Base-by-base conservation (phyloP, 2,113 vertebrate species). In the Rhinoptilus africanus region DNA sequence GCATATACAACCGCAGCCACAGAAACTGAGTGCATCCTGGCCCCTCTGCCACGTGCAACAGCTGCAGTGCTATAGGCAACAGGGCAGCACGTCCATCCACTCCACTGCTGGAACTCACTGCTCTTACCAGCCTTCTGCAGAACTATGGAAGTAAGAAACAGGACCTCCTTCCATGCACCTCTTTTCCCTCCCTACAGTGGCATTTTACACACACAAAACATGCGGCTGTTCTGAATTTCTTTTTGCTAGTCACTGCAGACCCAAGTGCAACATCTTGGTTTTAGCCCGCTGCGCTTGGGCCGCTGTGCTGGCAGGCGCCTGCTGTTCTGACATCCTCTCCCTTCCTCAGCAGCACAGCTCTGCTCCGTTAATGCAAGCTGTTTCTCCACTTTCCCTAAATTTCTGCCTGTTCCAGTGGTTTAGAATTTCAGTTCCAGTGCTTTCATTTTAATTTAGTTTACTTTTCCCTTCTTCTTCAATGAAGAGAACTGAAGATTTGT, bases 141-240 rank as follows among this genome's bases (percentile, higher is more conserved):
- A 77, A 8, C 21, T 9, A 10, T 1, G 34, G 21, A 45, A 68
- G 22, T 32, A 59, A 32, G 16, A 53, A 71, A 57, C 2, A 3
- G 0, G 0, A 20, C 12, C 39, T 57, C 54, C 28, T 57, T 73
- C 45, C 16, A 9, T 0, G 6, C 30, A 51, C 8, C 5, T 47
- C 37, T 51, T 53, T 8, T 28, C 45, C 34, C 64, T 84, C 47
- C 54, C 32, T 30, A 4, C 27, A 34, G 11, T 4, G 8, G 51
- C 11, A 30, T 50, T 85, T 59, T 45, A 51, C 20, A 26, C 7
- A 6, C 22, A 14, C 26, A 62, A 4, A 80, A 4, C 23, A 23
- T 0, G 6, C 21, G 47, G 39, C 16, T 73, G 0, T 12, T 64
- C 26, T 3, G 14, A 28, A 6, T 51, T 34, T 12, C 39, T 13